Evolutionary conservation across 2,888 invertebrate genomes (phyloP).

Genomic region (Caradrina clavipalpis): DNA sequence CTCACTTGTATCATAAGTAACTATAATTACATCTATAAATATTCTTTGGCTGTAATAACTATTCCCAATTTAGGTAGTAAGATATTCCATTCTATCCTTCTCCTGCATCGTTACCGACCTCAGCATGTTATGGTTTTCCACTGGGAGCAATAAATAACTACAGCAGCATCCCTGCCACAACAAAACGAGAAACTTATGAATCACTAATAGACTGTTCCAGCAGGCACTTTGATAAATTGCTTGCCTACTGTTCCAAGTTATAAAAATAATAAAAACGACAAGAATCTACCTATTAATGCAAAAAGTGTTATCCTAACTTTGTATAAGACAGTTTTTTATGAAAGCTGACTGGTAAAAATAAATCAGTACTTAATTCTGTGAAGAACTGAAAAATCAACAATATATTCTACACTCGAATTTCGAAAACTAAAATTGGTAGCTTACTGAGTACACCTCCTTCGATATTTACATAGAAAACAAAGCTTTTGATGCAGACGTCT

Average conservation of each 20-base stretch:
- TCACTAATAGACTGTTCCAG: conserved; percentile 16
- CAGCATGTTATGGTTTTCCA: conserved; percentile 1
- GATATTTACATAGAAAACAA: too few species aligned
- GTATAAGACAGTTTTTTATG: not conserved
- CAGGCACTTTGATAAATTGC: conserved; percentile 13
- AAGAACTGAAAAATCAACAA: conserved; percentile 5
- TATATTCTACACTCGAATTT: not conserved
- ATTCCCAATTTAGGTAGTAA: not conserved
- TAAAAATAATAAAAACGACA: not conserved
- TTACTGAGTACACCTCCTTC: too few species aligned
- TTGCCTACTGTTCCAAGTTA: not conserved
- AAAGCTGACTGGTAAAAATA: not conserved
- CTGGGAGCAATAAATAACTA: not conserved
- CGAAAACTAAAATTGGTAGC: not conserved
- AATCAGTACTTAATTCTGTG: conserved; percentile 8
- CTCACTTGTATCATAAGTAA: too few species aligned
- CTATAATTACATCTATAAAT: not conserved
- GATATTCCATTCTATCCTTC: conserved; percentile 3
- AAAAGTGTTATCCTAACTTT: not conserved
- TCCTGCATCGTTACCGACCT: not conserved
- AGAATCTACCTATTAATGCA: not conserved
- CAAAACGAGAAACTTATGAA: conserved; percentile 5
- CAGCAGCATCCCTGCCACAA: not conserved
- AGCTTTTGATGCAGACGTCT: too few species aligned
- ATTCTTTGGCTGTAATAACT: not conserved